Evolutionary conservation across 2,888 invertebrate species (phyloP).

Genomic region (Campoplex nolae): DNA sequence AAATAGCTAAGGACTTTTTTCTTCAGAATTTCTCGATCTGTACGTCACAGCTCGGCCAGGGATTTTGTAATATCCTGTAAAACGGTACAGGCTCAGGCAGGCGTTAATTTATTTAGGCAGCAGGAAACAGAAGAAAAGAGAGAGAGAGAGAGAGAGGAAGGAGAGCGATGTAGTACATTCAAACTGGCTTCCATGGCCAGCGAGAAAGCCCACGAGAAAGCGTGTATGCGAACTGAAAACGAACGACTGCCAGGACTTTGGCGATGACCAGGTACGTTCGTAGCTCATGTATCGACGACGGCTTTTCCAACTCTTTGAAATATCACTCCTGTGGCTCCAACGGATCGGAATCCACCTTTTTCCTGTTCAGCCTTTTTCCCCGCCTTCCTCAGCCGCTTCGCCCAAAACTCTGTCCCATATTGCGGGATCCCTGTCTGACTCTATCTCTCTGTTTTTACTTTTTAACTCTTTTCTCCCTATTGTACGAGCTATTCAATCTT

Average conservation of each 20-base stretch:
- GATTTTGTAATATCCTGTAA: not conserved
- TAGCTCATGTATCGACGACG: constrained; percentile 78
- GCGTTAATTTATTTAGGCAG: constrained; percentile 78
- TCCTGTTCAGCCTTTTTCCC: constrained; percentile 50
- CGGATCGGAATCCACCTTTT: constrained; percentile 62
- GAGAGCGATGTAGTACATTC: constrained; percentile 28
- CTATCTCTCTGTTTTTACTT: constrained; percentile 45
- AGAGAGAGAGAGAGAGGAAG: not conserved
- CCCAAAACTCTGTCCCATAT: constrained; percentile 48
- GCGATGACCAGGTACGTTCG: constrained; percentile 55
- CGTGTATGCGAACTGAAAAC: constrained; percentile 48
- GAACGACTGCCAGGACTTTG: constrained; percentile 36
- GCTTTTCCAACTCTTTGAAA: constrained; percentile 78
- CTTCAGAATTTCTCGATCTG: not conserved
- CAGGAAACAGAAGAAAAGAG: constrained; percentile 66
- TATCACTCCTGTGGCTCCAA: constrained; percentile 70
- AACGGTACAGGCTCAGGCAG: not conserved
- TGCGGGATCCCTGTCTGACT: constrained; percentile 48
- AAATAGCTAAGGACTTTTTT: not conserved
- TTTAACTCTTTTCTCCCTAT: constrained; percentile 30
- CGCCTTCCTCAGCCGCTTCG: not conserved
- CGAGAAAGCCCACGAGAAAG: constrained; percentile 59
- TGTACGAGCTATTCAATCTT: constrained; percentile 3
- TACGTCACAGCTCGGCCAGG: not conserved
- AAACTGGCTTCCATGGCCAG: constrained; percentile 27